Evolutionary conservation across 2,113 vertebrate species (phyloP).

Genomic region (Python bivittatus): DNA sequence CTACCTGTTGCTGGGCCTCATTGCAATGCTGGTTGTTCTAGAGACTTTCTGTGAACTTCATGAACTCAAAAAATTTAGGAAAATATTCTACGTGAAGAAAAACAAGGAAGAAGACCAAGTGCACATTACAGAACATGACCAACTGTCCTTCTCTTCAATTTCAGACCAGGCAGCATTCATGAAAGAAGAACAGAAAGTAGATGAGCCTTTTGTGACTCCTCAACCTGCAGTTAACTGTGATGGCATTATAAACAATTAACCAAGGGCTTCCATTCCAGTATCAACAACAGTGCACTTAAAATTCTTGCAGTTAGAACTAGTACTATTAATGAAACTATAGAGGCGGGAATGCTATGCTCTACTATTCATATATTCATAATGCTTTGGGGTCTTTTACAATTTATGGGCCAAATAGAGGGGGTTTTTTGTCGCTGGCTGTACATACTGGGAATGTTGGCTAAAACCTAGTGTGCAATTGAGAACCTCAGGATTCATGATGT

Average conservation of each 20-base stretch:
- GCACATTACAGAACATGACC: conserved; percentile 90
- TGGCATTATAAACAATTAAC: conserved; percentile 80
- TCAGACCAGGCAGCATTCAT: conserved; percentile 75
- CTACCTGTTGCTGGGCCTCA: conserved; percentile 90
- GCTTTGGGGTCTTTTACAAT: conserved; percentile 45
- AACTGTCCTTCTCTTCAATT: conserved; percentile 90
- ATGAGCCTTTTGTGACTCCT: conserved; percentile 77
- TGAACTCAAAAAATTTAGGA: conserved; percentile 92
- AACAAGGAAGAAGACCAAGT: conserved; percentile 88
- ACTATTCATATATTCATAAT: conserved; percentile 50
- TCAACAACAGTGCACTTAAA: conserved; percentile 43
- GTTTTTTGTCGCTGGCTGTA: conserved; percentile 40
- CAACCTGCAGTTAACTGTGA: conserved; percentile 70
- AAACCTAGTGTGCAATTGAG: conserved; percentile 33
- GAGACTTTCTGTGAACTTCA: conserved; percentile 98
- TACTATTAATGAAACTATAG: conserved; percentile 35
- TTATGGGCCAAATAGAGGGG: conserved; percentile 27
- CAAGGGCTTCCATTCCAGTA: not conserved
- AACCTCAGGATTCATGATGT: conserved; percentile 21
- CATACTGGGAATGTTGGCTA: conserved; percentile 36
- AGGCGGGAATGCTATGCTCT: conserved; percentile 58
- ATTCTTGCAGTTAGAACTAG: conserved; percentile 52
- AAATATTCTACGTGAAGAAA: conserved; percentile 96
- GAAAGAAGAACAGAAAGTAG: conserved; percentile 81
- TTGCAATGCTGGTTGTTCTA: conserved; percentile 93